These are phyloP conservation scores for Phataginus tricuspis DNA, from an alignment of 2,797 vertebrate genomes.

Conservation along the genomic window DNA sequence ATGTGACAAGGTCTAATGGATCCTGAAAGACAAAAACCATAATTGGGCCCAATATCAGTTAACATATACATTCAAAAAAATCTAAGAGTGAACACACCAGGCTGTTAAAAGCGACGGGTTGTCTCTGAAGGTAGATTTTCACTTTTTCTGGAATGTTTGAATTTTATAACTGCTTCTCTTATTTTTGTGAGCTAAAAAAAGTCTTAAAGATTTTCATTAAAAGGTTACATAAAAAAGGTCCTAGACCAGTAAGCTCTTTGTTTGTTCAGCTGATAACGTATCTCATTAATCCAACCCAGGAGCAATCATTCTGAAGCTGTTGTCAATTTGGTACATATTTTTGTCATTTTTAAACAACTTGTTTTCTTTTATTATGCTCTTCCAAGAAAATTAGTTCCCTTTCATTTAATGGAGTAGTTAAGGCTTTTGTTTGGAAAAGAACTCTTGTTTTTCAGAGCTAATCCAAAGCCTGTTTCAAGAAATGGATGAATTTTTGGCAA, in stretches of 20 bases:
- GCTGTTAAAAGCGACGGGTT: background rate
- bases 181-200: background rate
- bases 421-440: constrained; percentile 69
- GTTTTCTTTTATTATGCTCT: constrained; percentile 62
- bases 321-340: constrained; percentile 66
- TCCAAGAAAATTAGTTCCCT: constrained; percentile 64
- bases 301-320: constrained; percentile 53
- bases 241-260: constrained; percentile 16
- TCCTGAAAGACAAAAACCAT: background rate
- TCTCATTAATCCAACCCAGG: constrained; percentile 67
- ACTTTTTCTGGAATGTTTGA: background rate
- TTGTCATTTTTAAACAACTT: constrained; percentile 69
- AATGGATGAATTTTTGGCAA: constrained; percentile 68
- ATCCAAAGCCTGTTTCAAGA: constrained; percentile 66
- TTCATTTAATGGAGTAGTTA: constrained; percentile 70
- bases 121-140: constrained; percentile 34
- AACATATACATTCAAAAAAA: constrained; percentile 16
- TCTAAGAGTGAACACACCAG: background rate
- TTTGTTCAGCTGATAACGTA: constrained; percentile 45
- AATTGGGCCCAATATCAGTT: background rate
- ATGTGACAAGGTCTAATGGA: background rate
- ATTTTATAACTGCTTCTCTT: background rate
- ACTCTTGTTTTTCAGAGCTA: constrained; percentile 51
- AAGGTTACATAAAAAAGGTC: constrained; percentile 50
- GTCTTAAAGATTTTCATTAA: constrained; percentile 41